Conservation (phyloP, 2,888 invertebrate species). For the Sicus ferrugineus region DNA sequence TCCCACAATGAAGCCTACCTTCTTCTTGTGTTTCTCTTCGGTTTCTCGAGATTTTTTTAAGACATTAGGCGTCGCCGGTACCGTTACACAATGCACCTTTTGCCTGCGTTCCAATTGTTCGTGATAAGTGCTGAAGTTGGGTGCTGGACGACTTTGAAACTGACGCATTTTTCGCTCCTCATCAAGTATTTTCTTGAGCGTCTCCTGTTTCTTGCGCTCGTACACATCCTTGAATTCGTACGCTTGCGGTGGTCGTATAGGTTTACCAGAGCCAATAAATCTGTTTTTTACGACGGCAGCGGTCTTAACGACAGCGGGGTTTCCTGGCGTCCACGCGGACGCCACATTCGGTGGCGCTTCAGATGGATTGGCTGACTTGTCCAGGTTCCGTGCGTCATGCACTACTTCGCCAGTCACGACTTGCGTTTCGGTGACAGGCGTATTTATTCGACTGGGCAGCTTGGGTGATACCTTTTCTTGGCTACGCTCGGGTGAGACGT, state of each 20-base stretch:
- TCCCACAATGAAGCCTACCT: constrained; percentile 42
- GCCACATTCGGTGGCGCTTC: constrained; percentile 38
- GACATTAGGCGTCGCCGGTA: constrained; percentile 54
- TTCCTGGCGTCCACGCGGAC: constrained; percentile 43
- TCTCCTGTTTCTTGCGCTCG: constrained; percentile 50
- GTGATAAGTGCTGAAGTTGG: constrained; percentile 51
- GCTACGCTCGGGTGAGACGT: background rate
- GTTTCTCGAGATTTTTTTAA: constrained; percentile 52
- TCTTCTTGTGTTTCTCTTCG: constrained; percentile 46
- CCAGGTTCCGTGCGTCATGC: background rate
- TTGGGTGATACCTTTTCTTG: background rate
- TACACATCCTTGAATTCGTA: constrained; percentile 56
- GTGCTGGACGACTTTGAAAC: constrained; percentile 59
- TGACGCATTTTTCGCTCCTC: constrained; percentile 57
- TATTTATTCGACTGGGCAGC: background rate
- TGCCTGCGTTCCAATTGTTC: constrained; percentile 40
- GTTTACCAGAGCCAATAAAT: constrained; percentile 18
- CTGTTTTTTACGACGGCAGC: background rate
- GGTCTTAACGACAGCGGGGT: constrained; percentile 19
- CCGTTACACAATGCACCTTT: constrained; percentile 49
- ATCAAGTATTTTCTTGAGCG: constrained; percentile 46
- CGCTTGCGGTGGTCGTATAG: constrained; percentile 49
- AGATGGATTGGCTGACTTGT: constrained; percentile 18
- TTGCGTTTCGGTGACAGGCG: background rate
- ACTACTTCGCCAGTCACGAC: background rate